Conservation (phyloP, 2,113 vertebrate species). For the Pleuronectes platessa region DNA sequence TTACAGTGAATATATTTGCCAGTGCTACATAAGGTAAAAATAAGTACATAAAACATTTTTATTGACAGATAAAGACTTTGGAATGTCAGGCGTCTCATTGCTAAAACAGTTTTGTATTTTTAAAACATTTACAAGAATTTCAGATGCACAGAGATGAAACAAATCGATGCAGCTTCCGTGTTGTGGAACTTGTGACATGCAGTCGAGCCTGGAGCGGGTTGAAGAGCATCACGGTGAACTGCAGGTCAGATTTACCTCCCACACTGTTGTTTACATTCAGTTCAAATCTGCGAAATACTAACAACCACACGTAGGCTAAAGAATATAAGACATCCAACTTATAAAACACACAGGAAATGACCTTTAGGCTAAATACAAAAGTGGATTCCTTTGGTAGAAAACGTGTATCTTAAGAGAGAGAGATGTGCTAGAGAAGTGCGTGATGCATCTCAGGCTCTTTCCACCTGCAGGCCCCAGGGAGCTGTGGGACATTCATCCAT, state of each 20-base stretch:
- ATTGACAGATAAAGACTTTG: conserved; percentile 70
- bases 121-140: conserved; percentile 66
- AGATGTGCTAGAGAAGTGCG: conserved; percentile 51
- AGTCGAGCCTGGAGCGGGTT: conserved; percentile 17
- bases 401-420: conserved; percentile 51
- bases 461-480: conserved; percentile 34
- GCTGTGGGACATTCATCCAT: conserved; percentile 43
- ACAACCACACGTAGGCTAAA: conserved; percentile 19
- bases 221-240: conserved; percentile 18
- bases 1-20: conserved; percentile 71
- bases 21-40: conserved; percentile 71
- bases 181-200: conserved; percentile 7
- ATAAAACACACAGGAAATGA: conserved; percentile 57
- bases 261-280: conserved; percentile 62
- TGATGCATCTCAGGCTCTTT: conserved; percentile 50
- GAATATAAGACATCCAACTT: conserved; percentile 67
- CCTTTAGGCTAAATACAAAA: conserved; percentile 66
- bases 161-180: conserved; percentile 10
- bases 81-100: conserved; percentile 67
- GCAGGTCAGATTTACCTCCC: conserved; percentile 18
- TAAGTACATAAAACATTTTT: conserved; percentile 75
- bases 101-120: conserved; percentile 52
- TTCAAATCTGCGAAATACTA: conserved; percentile 53
- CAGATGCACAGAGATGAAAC: conserved; percentile 20
- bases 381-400: conserved; percentile 79